Conservation (phyloP, 2,888 invertebrate species). For the Sarcophaga carnaria region DNA sequence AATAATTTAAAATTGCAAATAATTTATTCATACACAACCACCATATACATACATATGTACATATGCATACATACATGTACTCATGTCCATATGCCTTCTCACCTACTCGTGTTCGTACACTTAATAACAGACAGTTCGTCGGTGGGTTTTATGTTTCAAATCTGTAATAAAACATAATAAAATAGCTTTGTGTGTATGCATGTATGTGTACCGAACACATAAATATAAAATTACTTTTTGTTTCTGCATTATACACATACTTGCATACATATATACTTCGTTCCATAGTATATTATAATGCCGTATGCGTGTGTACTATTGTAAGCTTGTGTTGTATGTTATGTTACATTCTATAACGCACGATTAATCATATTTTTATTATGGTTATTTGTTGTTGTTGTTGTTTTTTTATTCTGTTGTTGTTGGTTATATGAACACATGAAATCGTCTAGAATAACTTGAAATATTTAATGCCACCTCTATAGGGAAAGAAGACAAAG, state of each 20-base stretch:
- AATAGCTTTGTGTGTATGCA: no score
- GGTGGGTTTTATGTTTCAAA: no score
- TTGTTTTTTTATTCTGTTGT: not conserved
- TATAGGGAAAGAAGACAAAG: not conserved
- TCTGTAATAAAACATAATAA: no score
- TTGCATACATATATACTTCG: no score
- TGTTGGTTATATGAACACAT: conserved; percentile 27
- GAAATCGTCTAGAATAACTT: conserved; percentile 20
- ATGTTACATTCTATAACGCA: not conserved
- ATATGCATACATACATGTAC: not conserved
- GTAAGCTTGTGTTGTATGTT: not conserved
- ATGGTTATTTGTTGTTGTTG: conserved; percentile 19
- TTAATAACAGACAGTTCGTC: no score
- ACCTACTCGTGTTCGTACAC: not conserved
- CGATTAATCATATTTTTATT: conserved; percentile 63
- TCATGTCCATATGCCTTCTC: not conserved
- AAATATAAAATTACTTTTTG: no score
- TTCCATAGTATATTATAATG: no score
- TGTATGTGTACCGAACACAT: no score
- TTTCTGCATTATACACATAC: no score
- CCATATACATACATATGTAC: conserved; percentile 3
- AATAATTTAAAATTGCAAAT: conserved; percentile 57
- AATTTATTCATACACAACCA: conserved; percentile 57
- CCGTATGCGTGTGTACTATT: not conserved
- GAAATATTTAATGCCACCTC: not conserved